Base-by-base conservation (phyloP, 2,797 vertebrate genomes). In the Acestrorhynchus altus region DNA sequence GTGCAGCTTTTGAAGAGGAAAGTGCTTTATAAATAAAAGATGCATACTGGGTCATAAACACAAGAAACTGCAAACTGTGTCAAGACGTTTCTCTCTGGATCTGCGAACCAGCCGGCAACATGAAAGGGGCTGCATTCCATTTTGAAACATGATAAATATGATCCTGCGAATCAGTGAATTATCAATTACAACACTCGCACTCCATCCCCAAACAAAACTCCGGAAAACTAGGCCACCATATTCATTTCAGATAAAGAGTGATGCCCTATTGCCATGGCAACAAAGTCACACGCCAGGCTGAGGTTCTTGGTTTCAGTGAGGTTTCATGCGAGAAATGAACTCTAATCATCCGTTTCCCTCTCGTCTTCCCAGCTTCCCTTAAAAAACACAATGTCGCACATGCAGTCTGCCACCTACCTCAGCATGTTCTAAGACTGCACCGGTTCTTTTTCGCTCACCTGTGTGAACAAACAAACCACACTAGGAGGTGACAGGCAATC, bases 231-330 rank as follows among this genome's bases (percentile, higher is more conserved):
- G 49, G 44, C 22, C 22, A 52, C 12, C 22, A 11, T 22, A 64
- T 46, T 67, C 42, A 24, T 35, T 47, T 35, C 28, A 56, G 51
- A 44, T 67, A 42, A 39, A n/a, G 8, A 65, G 18, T 51, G 57
- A 63, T 28, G 49, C 7, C 13, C 10, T 44, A 64, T 71, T 22
- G 8, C 67, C 39, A 71, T 77, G 47, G 76, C 76, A 77, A 77
- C 76, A 71, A 31, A 68, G 47, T 68, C 46, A 31, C 46, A n/a
- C 46, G 70, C 22, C 46, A 64, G 24, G 6, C 42, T 28, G 22
- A 26, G 24, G 28, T 60, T 69, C 56, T 51, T 15, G 40, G 42
- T 67, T 18, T 49, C 44, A 11, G 42, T 61, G 56, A n/a, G 35
- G 63, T 18, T 39, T n/a, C 2, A 35, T 6, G 31, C 8, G 40